phyloP scores from a whole-genome alignment of 2,113 vertebrate genomes.

The Lophochroa leadbeateri region DNA sequence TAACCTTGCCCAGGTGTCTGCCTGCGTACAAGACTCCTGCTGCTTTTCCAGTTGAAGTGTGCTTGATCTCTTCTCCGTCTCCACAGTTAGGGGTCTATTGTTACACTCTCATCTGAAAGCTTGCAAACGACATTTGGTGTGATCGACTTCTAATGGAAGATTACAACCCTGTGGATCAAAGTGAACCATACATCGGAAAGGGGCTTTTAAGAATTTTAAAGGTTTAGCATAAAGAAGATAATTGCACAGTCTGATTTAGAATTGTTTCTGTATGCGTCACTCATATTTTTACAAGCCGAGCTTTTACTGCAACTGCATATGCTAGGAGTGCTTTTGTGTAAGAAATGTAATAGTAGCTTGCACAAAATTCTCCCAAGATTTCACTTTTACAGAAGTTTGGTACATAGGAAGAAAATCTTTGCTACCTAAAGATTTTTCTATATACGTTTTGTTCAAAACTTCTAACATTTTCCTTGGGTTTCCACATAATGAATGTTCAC shows the following conservation, averaged over 20 bases:
- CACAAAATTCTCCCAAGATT: neutral
- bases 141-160: conserved; percentile 67
- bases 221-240: conserved; percentile 65
- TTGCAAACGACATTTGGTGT: conserved; percentile 69
- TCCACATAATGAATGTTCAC: neutral
- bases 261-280: conserved; percentile 61
- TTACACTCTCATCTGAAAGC: conserved; percentile 64
- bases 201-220: conserved; percentile 66
- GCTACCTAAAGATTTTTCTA: neutral
- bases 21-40: conserved; percentile 22
- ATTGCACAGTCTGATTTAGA: conserved; percentile 62
- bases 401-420: neutral
- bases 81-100: conserved; percentile 61
- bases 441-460: neutral
- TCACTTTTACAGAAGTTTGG: neutral
- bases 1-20: conserved; percentile 64
- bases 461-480: neutral
- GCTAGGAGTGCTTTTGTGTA: neutral
- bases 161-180: conserved; percentile 70
- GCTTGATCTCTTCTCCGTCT: conserved; percentile 66
- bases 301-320: neutral
- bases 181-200: conserved; percentile 42
- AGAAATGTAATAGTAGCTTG: neutral
- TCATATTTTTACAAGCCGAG: conserved; percentile 3
- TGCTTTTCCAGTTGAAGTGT: conserved; percentile 50